Conservation (phyloP, 2,113 vertebrate genomes). For the Prolemur simus region DNA sequence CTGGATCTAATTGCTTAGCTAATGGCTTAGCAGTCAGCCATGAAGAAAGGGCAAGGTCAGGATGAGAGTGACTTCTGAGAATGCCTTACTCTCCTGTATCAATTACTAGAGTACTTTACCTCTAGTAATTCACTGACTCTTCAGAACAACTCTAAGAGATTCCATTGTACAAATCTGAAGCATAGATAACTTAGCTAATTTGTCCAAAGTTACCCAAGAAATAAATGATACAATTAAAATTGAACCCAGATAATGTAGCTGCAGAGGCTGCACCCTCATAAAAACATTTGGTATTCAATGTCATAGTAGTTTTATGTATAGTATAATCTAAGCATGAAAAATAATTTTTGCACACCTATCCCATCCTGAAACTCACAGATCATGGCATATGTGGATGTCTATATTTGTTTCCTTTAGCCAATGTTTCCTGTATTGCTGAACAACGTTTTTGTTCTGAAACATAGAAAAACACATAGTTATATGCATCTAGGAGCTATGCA, state of each 20-base stretch:
- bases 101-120: neutral
- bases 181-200: neutral
- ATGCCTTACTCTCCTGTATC: neutral
- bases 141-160: neutral
- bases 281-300: neutral
- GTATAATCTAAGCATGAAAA: neutral
- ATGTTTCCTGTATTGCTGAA: neutral
- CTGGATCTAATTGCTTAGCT: neutral
- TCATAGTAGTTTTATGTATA: neutral
- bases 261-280: neutral
- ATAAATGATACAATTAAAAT: neutral
- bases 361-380: neutral
- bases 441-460: neutral
- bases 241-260: neutral
- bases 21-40: neutral
- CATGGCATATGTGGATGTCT: neutral
- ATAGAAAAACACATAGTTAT: neutral
- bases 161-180: neutral
- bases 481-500: neutral
- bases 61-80: neutral
- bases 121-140: neutral
- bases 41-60: neutral
- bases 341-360: neutral
- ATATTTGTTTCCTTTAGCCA: neutral
- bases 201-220: neutral